Evolutionary conservation across 2,888 invertebrate genomes (phyloP).

Genomic region (Adelognathus sp.): DNA sequence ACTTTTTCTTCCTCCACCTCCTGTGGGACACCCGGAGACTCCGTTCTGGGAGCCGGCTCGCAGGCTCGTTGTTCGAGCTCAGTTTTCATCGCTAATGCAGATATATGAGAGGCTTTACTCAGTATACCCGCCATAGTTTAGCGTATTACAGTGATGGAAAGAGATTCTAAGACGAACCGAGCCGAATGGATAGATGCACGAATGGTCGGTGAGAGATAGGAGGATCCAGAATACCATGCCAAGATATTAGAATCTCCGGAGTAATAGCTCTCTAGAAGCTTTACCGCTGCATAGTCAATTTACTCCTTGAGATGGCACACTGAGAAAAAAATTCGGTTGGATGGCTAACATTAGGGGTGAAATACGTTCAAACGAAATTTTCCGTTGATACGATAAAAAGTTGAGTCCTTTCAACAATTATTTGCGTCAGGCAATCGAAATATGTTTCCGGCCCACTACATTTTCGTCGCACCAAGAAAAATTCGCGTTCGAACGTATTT

Average conservation of each 20-base stretch:
- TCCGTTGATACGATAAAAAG: too few relatives aligned
- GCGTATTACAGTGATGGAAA: slow-evolving; percentile 35
- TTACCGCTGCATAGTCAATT: too few relatives aligned
- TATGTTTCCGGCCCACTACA: too few relatives aligned
- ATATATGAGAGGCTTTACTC: slow-evolving; percentile 49
- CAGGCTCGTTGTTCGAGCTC: slow-evolving; percentile 5
- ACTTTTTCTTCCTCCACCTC: slow-evolving; percentile 19
- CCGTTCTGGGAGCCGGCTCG: slow-evolving; percentile 9
- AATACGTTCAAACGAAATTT: too few relatives aligned
- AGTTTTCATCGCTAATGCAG: slow-evolving; percentile 51
- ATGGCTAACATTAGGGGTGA: too few relatives aligned
- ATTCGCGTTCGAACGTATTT: too few relatives aligned
- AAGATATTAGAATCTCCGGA: not conserved
- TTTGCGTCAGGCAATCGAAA: too few relatives aligned
- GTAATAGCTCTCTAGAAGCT: not conserved
- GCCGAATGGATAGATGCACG: slow-evolving; percentile 2
- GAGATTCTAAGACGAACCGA: slow-evolving; percentile 2
- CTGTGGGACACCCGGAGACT: not conserved
- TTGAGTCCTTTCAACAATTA: too few relatives aligned
- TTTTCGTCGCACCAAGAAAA: too few relatives aligned
- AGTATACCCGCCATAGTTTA: slow-evolving; percentile 27
- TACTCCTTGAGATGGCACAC: too few relatives aligned
- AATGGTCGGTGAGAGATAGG: not conserved
- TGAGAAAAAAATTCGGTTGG: too few relatives aligned
- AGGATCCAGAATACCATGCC: slow-evolving; percentile 13